A percentile compares a stretch with the other conserved stretches of the same genome.
Evolutionary conservation across 2,113 vertebrate genomes (phyloP).

Genomic region (Bubo blakistoni): DNA sequence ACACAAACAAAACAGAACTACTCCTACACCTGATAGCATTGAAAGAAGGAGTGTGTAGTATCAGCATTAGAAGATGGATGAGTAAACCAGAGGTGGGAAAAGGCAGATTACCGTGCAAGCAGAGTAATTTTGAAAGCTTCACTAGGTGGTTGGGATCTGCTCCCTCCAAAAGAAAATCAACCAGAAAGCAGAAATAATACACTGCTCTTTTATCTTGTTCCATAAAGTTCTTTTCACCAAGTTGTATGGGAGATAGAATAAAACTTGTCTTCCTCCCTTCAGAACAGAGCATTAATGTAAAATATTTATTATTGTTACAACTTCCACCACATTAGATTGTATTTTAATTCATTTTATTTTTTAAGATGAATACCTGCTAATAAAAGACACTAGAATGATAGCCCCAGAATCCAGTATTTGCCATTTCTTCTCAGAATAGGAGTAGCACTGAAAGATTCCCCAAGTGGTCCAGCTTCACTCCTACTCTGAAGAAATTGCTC

Average conservation of each 20-base stretch:
- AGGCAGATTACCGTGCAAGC: background rate
- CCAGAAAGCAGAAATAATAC: background rate
- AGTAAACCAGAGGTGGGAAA: background rate
- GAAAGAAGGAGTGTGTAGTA: background rate
- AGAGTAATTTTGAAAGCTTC: background rate
- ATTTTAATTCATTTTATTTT: background rate
- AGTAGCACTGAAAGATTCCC: background rate
- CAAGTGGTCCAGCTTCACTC: background rate
- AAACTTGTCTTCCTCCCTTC: background rate
- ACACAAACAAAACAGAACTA: background rate
- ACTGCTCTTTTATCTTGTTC: background rate
- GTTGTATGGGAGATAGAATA: background rate
- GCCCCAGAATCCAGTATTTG: background rate
- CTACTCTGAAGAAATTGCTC: background rate
- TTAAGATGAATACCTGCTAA: background rate
- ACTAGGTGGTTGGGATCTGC: background rate
- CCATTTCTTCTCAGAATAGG: background rate
- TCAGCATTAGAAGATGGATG: background rate
- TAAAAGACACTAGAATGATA: background rate
- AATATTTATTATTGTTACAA: background rate
- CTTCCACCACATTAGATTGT: background rate
- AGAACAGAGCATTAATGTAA: background rate
- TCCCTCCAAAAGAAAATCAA: background rate
- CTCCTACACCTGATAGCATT: background rate
- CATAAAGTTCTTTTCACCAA: background rate